Evolutionary conservation across 2,113 vertebrate genomes (phyloP).

Genomic region (Labrus mixtus): DNA sequence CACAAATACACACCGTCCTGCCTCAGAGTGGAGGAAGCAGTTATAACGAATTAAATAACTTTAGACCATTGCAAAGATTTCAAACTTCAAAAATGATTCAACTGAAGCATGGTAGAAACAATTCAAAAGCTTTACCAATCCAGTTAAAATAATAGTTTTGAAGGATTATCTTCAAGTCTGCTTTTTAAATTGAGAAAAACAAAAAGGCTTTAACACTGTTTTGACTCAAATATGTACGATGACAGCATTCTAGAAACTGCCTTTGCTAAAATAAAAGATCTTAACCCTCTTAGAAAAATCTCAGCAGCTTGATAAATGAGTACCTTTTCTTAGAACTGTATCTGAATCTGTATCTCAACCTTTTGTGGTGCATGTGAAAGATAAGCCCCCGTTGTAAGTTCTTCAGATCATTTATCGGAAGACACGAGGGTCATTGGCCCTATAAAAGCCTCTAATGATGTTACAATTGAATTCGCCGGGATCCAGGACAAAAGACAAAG

Average conservation of each 20-base stretch:
- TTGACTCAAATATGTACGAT: constrained; percentile 2
- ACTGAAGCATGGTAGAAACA: not conserved
- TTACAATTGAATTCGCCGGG: constrained; percentile 71
- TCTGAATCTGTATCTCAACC: constrained; percentile 37
- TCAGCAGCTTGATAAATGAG: constrained; percentile 29
- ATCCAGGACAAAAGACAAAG: constrained; percentile 63
- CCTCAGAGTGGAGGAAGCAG: too few species aligned
- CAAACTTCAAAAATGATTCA: not conserved
- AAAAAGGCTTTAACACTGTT: not conserved
- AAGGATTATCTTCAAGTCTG: not conserved
- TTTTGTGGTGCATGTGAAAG: constrained; percentile 34
- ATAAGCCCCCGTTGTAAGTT: constrained; percentile 30
- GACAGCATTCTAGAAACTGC: not conserved
- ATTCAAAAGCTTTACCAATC: constrained; percentile 3
- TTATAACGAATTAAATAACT: constrained; percentile 9
- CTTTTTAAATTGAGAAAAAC: constrained; percentile 13
- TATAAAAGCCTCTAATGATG: constrained; percentile 69
- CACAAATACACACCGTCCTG: constrained; percentile 15
- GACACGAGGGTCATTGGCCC: constrained; percentile 49
- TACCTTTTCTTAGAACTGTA: constrained; percentile 21
- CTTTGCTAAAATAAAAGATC: not conserved
- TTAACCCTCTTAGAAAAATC: not conserved
- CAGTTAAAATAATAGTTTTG: not conserved
- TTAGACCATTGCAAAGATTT: not conserved
- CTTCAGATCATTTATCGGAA: constrained; percentile 59